Conservation (phyloP, 2,113 vertebrate species). For the Zosterops pallidus region DNA sequence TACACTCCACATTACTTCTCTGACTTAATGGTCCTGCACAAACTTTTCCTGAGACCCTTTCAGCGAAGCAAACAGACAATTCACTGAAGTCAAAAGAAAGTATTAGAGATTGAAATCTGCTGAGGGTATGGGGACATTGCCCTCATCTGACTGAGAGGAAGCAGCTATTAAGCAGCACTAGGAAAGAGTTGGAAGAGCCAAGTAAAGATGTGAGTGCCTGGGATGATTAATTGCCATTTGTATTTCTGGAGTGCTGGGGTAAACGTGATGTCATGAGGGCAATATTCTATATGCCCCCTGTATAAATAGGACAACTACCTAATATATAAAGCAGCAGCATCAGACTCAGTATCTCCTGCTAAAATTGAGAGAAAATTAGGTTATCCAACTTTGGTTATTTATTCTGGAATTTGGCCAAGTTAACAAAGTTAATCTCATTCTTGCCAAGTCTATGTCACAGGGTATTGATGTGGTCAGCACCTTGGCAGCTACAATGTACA, state of each 20-base stretch:
- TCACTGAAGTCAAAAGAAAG: not conserved
- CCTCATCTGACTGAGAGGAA: not conserved
- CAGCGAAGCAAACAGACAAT: not conserved
- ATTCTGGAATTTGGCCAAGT: not conserved
- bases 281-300: not conserved
- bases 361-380: not conserved
- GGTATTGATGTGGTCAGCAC: slow-evolving; percentile 20
- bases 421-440: not conserved
- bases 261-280: not conserved
- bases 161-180: not conserved
- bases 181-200: not conserved
- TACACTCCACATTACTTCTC: not conserved
- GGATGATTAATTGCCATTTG: not conserved
- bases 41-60: not conserved
- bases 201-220: not conserved
- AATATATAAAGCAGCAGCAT: not conserved
- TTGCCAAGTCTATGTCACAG: slow-evolving; percentile 27
- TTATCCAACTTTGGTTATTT: not conserved
- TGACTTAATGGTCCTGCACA: not conserved
- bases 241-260: not conserved
- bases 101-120: not conserved
- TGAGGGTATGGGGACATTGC: not conserved
- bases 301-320: not conserved
- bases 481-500: not conserved
- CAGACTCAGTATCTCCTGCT: not conserved